phyloP scores from a whole-genome alignment of 2,888 invertebrate genomes.

The Oscheius sp. region DNA sequence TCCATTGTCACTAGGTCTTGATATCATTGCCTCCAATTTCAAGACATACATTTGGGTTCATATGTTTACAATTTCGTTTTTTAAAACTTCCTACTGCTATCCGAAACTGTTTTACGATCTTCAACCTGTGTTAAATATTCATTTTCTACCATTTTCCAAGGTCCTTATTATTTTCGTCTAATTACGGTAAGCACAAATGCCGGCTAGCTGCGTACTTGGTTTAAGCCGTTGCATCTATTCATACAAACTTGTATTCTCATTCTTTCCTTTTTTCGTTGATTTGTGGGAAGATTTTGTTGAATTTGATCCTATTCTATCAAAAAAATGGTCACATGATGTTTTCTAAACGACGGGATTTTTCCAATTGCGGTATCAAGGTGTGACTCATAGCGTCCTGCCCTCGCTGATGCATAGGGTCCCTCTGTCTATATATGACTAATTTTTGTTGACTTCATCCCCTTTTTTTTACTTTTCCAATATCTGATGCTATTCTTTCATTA shows the following conservation, averaged over 20 bases:
- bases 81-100: not conserved
- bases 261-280: not conserved
- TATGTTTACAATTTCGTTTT: not conserved
- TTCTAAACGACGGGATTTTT: too few species aligned
- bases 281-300: not conserved
- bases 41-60: too few species aligned
- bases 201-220: not conserved
- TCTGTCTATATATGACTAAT: too few species aligned
- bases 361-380: too few species aligned
- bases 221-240: not conserved
- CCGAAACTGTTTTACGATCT: not conserved
- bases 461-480: too few species aligned
- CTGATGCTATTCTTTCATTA: too few species aligned
- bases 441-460: too few species aligned
- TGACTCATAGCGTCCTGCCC: too few species aligned
- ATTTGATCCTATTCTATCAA: not conserved
- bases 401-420: too few species aligned
- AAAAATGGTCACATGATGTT: too few species aligned
- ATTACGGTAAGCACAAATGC: not conserved
- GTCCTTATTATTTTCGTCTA: not conserved
- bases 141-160: not conserved
- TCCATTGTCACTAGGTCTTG: too few species aligned
- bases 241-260: not conserved
- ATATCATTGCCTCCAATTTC: too few species aligned
- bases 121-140: not conserved